phyloP scores from a whole-genome alignment of 2,797 vertebrate genomes.

The Microchirus variegatus region DNA sequence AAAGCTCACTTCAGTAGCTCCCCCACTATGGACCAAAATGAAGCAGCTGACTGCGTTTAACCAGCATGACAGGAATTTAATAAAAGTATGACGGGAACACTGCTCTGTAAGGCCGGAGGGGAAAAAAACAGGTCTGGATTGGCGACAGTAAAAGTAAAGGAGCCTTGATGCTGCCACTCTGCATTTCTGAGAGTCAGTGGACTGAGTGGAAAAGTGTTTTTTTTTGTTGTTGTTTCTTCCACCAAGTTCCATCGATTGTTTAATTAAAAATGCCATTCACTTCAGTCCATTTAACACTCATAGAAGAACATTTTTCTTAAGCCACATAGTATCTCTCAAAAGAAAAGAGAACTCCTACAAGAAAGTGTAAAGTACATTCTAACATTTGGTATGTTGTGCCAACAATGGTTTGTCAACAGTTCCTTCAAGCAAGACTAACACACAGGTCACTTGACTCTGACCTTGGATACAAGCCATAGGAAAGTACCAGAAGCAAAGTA shows the following conservation, averaged over 20 bases:
- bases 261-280: conserved; percentile 36
- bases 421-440: not conserved
- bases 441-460: not conserved
- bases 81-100: conserved; percentile 15
- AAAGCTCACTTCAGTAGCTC: conserved; percentile 27
- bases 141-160: conserved; percentile 5
- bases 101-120: conserved; percentile 6
- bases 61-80: conserved; percentile 18
- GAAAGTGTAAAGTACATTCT: not conserved
- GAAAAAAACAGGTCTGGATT: conserved; percentile 6
- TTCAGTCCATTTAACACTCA: not conserved
- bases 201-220: conserved; percentile 24
- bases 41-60: conserved; percentile 10
- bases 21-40: conserved; percentile 10
- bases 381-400: not conserved
- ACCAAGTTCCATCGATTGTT: conserved; percentile 18
- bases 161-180: conserved; percentile 22
- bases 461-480: not conserved
- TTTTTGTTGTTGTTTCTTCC: too few relatives aligned
- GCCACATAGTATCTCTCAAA: not conserved
- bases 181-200: conserved; percentile 16
- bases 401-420: not conserved
- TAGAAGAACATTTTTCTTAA: conserved; percentile 3
- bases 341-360: not conserved
- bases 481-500: not conserved